Conservation (phyloP, 64 coral and sea anemone species). For the Pachyseris speciosa region DNA sequence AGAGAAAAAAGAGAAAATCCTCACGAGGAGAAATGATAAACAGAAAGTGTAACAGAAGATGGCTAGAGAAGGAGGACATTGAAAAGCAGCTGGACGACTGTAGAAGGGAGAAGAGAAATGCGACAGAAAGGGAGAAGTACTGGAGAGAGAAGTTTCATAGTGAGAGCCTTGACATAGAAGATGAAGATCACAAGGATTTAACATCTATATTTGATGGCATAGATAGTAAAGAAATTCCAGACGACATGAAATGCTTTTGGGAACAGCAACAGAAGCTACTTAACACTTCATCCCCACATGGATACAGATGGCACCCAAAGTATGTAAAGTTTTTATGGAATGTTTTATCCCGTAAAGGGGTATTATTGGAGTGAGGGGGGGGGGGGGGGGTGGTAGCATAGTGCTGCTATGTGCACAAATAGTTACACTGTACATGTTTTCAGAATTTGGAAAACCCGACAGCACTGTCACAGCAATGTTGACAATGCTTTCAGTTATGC, state of each 20-base stretch:
- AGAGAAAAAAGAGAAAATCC: neutral
- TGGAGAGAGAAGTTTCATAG: conserved; percentile 22
- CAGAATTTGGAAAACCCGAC: no score
- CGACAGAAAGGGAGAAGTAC: neutral
- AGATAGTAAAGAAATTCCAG: neutral
- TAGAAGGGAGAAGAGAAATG: conserved; percentile 14
- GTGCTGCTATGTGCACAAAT: no score
- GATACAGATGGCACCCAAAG: conserved; percentile 73
- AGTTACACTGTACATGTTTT: no score
- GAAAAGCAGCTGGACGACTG: neutral
- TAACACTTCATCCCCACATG: neutral
- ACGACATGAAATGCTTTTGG: conserved; percentile 52
- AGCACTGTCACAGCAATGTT: no score
- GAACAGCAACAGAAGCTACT: conserved; percentile 40
- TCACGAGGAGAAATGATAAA: neutral
- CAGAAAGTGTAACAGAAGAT: conserved; percentile 10
- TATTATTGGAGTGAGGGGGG: no score
- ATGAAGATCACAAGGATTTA: conserved; percentile 12
- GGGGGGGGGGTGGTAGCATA: no score
- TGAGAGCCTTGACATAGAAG: neutral
- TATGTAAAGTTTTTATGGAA: neutral
- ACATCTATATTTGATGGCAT: neutral
- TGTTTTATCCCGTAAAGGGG: no score
- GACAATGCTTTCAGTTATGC: no score
- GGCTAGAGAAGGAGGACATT: conserved; percentile 17